phyloP scores from a whole-genome alignment of 2,797 vertebrate genomes.

The Gila robusta region DNA sequence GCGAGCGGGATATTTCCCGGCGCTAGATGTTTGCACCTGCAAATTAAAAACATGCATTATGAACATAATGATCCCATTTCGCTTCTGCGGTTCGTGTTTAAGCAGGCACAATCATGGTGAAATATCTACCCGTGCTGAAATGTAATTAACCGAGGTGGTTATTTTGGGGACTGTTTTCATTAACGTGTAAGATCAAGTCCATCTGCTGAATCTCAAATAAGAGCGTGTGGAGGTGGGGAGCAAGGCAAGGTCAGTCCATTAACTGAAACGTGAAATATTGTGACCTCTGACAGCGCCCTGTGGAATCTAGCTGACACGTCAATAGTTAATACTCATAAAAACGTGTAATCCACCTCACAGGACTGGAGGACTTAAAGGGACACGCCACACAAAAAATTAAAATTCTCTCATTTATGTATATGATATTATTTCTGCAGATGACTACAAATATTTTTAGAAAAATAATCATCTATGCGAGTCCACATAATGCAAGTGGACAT shows the following conservation, averaged over 20 bases:
- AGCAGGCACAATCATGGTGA: conserved; percentile 43
- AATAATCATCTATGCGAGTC: neutral
- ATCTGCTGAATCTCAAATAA: conserved; percentile 52
- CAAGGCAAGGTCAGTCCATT: conserved; percentile 51
- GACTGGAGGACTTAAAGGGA: conserved; percentile 26
- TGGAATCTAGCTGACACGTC: conserved; percentile 29
- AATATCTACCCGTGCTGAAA: conserved; percentile 44
- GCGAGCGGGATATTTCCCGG: conserved; percentile 4
- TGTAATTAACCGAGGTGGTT: conserved; percentile 57
- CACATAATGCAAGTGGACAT: neutral
- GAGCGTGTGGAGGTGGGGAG: conserved; percentile 17
- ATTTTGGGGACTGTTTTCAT: conserved; percentile 57
- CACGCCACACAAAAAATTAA: neutral
- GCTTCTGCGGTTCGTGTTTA: conserved; percentile 36
- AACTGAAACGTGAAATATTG: conserved; percentile 32
- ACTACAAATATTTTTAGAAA: neutral
- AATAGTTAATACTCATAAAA: conserved; percentile 54
- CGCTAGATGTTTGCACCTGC: conserved; percentile 50
- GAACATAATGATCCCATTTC: conserved; percentile 43
- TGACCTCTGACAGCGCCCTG: conserved; percentile 10
- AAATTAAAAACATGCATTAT: conserved; percentile 42
- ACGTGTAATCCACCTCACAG: conserved; percentile 20
- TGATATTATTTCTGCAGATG: neutral
- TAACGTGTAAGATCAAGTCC: conserved; percentile 47
- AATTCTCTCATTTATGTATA: neutral